Conservation (phyloP, 2,797 vertebrate species). For the Eurystomus glaucurus region DNA sequence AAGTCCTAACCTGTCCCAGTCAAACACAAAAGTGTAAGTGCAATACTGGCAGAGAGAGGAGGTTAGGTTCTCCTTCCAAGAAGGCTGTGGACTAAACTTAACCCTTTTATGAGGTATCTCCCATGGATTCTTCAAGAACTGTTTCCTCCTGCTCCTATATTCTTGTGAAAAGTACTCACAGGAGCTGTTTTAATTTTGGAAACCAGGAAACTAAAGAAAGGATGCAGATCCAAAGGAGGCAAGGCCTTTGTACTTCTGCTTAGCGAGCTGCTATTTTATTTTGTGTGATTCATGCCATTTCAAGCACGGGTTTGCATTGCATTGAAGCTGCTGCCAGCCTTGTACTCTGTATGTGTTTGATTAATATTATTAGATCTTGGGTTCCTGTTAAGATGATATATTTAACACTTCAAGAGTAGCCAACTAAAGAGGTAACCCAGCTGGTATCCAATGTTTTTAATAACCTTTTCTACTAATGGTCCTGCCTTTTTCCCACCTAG, state of each 20-base stretch:
- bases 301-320: not conserved
- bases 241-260: not conserved
- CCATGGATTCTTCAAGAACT: not conserved
- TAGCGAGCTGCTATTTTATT: not conserved
- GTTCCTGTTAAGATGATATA: not conserved
- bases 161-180: not conserved
- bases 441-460: not conserved
- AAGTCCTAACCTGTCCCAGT: not conserved
- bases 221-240: not conserved
- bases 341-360: not conserved
- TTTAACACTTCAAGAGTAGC: not conserved
- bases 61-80: not conserved
- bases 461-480: constrained; percentile 38
- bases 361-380: not conserved
- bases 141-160: not conserved
- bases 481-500: constrained; percentile 11
- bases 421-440: not conserved
- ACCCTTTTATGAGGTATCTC: not conserved
- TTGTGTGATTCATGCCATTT: not conserved
- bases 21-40: not conserved
- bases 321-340: not conserved
- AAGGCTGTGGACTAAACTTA: not conserved
- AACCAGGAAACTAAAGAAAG: not conserved
- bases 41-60: not conserved
- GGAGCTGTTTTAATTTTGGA: not conserved